Conservation (phyloP, 2,113 vertebrate genomes). For the Connochaetes taurinus region DNA sequence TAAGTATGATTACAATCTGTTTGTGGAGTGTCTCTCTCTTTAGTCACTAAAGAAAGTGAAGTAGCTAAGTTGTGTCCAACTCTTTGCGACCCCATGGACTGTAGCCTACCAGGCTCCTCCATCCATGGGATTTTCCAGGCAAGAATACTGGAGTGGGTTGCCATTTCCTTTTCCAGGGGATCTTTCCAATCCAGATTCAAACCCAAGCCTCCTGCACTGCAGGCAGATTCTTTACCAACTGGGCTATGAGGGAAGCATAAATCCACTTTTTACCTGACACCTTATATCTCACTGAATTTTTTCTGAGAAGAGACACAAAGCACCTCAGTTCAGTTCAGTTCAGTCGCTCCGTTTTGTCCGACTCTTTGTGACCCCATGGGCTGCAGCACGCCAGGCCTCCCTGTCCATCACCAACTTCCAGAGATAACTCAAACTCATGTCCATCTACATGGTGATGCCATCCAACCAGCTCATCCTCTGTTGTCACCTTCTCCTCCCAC, state of each 20-base stretch:
- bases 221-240: too few relatives aligned
- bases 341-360: background rate
- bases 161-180: background rate
- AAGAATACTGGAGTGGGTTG: background rate
- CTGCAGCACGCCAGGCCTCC: background rate
- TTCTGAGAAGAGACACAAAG: background rate
- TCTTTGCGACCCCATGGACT: background rate
- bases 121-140: background rate
- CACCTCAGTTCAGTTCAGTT: background rate
- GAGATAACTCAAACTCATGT: too few relatives aligned
- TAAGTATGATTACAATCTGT: background rate
- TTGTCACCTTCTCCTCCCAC: background rate
- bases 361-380: background rate
- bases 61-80: background rate
- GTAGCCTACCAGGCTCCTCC: background rate
- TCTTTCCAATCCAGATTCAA: too few relatives aligned
- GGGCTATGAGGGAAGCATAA: background rate
- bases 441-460: too few relatives aligned
- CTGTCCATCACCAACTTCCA: too few relatives aligned
- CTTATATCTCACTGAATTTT: background rate
- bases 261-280: background rate
- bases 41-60: background rate
- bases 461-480: background rate
- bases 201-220: too few relatives aligned
- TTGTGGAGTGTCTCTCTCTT: background rate